Evolutionary conservation across 1,140 invertebrate species (phyloP).

Genomic region (Bombus sibiricus): DNA sequence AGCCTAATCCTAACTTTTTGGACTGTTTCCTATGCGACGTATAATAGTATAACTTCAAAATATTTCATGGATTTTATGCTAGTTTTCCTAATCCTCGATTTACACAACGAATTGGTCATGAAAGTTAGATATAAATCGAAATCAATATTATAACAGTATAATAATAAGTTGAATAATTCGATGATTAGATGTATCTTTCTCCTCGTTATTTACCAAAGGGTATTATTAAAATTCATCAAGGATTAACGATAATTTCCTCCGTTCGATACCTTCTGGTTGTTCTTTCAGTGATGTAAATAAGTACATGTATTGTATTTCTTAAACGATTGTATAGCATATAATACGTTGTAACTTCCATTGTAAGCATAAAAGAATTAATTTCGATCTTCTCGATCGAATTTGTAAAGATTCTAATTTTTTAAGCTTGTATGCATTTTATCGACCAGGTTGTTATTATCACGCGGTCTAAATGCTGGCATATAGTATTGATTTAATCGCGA

Average conservation of each 20-base stretch:
- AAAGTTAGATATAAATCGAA: not conserved
- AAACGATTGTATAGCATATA: not conserved
- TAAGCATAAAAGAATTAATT: constrained; percentile 13
- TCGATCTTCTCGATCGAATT: not conserved
- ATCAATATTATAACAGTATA: not conserved
- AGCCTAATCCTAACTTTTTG: not conserved
- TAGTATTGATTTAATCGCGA: constrained; percentile 35
- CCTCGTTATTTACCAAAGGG: not conserved
- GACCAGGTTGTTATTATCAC: not conserved
- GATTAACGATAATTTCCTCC: not conserved
- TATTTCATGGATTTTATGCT: constrained; percentile 5
- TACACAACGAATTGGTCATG: not conserved
- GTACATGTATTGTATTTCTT: not conserved
- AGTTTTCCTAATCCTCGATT: constrained; percentile 6
- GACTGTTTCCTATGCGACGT: constrained; percentile 13
- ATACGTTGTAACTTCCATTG: not conserved
- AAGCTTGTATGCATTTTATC: constrained; percentile 23
- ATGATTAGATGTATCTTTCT: constrained; percentile 17
- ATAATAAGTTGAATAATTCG: not conserved
- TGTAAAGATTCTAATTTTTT: constrained; percentile 21
- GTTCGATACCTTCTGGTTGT: not conserved
- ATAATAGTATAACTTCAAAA: constrained; percentile 19
- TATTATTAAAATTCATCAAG: not conserved
- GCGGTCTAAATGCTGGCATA: not conserved
- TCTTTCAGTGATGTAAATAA: not conserved